Evolutionary conservation across 2,888 invertebrate genomes (phyloP).

Genomic region (Habroteleia sp.): DNA sequence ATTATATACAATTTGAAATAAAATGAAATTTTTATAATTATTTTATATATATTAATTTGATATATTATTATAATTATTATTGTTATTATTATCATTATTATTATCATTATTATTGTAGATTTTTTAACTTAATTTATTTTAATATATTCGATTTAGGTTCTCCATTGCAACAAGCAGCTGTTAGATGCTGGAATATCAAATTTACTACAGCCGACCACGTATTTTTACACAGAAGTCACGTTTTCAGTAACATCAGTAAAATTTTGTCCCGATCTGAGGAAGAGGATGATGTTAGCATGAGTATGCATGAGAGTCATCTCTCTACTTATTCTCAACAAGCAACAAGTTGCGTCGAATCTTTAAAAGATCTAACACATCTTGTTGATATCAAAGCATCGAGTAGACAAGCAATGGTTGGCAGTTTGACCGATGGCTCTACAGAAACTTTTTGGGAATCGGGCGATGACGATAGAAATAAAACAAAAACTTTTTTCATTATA

Average conservation of each 20-base stretch:
- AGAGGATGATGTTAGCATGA: conserved; percentile 84
- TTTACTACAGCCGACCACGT: conserved; percentile 94
- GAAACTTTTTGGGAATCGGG: conserved; percentile 99
- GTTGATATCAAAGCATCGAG: conserved; percentile 95
- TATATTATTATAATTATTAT: no score
- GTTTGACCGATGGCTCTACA: conserved; percentile 95
- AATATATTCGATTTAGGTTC: conserved; percentile 81
- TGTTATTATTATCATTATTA: no score
- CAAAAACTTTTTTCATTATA: conserved; percentile 86
- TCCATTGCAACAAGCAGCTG: conserved; percentile 93
- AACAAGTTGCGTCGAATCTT: conserved; percentile 84
- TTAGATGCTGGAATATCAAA: conserved; percentile 95
- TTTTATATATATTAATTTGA: no score
- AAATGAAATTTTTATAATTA: no score
- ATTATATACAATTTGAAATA: no score
- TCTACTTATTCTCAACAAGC: conserved; percentile 79
- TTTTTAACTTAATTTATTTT: no score
- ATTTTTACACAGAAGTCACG: conserved; percentile 94
- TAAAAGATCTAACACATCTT: conserved; percentile 88
- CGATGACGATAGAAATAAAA: conserved; percentile 96
- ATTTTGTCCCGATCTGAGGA: conserved; percentile 96
- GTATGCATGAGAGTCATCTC: conserved; percentile 84
- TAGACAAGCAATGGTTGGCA: conserved; percentile 95
- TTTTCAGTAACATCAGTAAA: conserved; percentile 97
- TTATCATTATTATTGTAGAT: no score